These are phyloP conservation scores for Baronia brevicornis DNA, from an alignment of 2,888 invertebrate genomes.

Conservation along the genomic window DNA sequence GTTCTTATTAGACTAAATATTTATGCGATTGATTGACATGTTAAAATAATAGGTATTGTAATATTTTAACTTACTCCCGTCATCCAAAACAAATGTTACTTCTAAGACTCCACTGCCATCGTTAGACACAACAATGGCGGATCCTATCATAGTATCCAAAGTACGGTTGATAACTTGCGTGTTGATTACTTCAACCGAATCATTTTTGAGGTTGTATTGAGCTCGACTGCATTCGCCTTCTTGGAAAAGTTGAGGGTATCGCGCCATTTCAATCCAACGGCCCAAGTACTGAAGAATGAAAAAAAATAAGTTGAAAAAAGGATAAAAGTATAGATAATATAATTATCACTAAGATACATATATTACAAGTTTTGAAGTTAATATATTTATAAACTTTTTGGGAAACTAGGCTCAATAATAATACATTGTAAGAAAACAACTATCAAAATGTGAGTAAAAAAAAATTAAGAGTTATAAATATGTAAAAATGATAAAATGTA, in stretches of 20 bases:
- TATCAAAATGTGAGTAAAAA: neutral
- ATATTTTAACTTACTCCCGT: constrained; percentile 47
- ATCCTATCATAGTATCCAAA: constrained; percentile 64
- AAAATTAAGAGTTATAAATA: neutral
- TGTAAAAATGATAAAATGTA: neutral
- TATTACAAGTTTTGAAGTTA: no score
- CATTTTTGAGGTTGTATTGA: constrained; percentile 49
- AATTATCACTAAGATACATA: no score
- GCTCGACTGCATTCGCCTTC: constrained; percentile 77
- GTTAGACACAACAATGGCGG: constrained; percentile 52
- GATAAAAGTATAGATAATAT: neutral
- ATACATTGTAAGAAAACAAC: no score
- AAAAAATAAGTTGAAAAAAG: constrained; percentile 1
- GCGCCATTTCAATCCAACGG: constrained; percentile 79
- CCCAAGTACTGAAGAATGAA: constrained; percentile 39
- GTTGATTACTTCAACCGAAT: constrained; percentile 30
- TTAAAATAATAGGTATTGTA: neutral
- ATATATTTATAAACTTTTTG: no score
- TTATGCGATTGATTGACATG: no score
- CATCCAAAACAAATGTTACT: constrained; percentile 67
- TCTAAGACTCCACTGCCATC: constrained; percentile 67
- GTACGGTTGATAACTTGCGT: constrained; percentile 50
- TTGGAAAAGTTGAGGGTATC: constrained; percentile 77
- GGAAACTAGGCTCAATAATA: no score
- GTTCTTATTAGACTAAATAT: no score